These are phyloP conservation scores for Mesembrinibis cayennensis DNA, from an alignment of 2,113 vertebrate genomes.

Conservation along the genomic window DNA sequence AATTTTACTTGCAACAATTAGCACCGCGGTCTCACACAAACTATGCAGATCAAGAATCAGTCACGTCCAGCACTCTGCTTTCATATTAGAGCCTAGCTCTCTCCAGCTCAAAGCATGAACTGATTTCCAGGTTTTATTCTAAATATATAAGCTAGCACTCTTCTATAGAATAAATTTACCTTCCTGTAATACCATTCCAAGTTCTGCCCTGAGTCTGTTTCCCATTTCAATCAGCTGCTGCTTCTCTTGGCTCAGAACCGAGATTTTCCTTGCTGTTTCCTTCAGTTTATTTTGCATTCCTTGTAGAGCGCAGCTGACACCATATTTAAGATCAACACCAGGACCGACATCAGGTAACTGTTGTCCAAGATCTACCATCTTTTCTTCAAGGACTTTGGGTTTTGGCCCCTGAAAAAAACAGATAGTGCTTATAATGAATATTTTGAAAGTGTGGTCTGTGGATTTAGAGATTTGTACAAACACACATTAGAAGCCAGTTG, in stretches of 20 bases:
- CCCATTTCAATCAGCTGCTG: constrained; percentile 86
- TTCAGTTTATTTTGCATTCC: constrained; percentile 75
- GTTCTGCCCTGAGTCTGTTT: constrained; percentile 82
- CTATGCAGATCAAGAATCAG: not conserved
- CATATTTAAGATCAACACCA: not conserved
- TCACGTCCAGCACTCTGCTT: not conserved
- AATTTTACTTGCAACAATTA: not conserved
- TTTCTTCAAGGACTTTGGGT: constrained; percentile 24
- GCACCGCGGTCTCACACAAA: not conserved
- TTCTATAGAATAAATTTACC: constrained; percentile 59
- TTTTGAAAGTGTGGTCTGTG: not conserved
- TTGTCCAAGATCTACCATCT: constrained; percentile 42
- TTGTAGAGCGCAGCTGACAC: not conserved
- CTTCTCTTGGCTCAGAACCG: constrained; percentile 79
- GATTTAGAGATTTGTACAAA: not conserved
- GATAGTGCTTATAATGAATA: not conserved
- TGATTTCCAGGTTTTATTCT: not conserved
- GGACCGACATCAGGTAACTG: not conserved
- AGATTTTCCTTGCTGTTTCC: constrained; percentile 77
- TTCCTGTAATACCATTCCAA: constrained; percentile 40
- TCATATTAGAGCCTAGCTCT: not conserved
- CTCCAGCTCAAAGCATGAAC: not conserved
- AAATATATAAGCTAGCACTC: not conserved
- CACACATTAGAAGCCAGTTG: not conserved
- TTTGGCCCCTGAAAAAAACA: constrained; percentile 57